Conservation (phyloP, 2,888 invertebrate genomes). For the Trissolcus japonicus region DNA sequence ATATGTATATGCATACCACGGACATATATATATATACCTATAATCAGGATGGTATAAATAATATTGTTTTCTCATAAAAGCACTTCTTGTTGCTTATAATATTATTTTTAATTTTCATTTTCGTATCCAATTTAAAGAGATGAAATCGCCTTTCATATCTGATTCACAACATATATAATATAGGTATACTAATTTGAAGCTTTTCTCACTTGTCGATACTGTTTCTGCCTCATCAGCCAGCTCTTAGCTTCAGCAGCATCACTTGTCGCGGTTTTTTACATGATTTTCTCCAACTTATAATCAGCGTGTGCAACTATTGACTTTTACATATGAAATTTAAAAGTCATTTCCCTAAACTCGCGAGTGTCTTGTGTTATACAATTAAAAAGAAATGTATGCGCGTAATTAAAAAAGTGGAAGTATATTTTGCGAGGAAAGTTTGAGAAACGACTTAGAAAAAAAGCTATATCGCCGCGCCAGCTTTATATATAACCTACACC, state of each 20-base stretch:
- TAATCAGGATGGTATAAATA: conserved; percentile 74
- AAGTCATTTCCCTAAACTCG: conserved; percentile 23
- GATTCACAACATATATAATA: conserved; percentile 36
- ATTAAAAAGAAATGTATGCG: no score
- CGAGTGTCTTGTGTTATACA: no score
- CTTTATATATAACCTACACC: neutral
- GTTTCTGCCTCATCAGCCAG: conserved; percentile 5
- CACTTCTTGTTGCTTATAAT: conserved; percentile 75
- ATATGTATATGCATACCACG: conserved; percentile 57
- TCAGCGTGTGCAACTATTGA: conserved; percentile 30
- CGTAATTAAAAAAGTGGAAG: conserved; percentile 33
- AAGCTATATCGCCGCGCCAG: conserved; percentile 4
- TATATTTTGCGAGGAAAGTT: conserved; percentile 37
- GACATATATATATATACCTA: conserved; percentile 63
- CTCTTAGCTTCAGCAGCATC: neutral
- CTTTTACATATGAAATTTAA: conserved; percentile 46
- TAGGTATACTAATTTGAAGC: conserved; percentile 6
- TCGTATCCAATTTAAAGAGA: conserved; percentile 44
- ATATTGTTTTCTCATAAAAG: conserved; percentile 74
- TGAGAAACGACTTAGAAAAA: conserved; percentile 1
- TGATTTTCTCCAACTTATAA: neutral
- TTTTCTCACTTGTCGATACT: conserved; percentile 47
- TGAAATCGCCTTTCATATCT: conserved; percentile 47
- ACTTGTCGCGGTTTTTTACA: neutral
- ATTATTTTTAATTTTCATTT: conserved; percentile 67